Evolutionary conservation across 2,888 invertebrate genomes (phyloP).

Genomic region (Trichogramma evanescens): DNA sequence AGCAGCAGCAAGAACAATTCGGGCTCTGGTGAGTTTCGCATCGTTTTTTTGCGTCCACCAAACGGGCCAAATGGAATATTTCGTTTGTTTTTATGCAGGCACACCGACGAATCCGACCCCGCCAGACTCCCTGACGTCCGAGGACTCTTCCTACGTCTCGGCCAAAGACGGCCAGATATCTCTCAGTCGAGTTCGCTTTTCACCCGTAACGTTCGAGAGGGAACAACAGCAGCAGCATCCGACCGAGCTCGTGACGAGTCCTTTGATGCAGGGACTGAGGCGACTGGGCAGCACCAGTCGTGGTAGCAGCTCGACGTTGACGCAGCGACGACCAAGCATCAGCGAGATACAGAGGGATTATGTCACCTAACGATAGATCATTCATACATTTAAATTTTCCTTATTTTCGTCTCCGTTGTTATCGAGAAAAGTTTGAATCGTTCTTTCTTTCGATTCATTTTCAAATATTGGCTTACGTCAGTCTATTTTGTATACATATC

Average conservation of each 20-base stretch:
- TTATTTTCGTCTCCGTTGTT: neutral
- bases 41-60: neutral
- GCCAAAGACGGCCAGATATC: constrained; percentile 68
- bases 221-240: constrained; percentile 48
- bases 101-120: constrained; percentile 81
- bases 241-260: constrained; percentile 48
- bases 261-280: constrained; percentile 47
- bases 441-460: neutral
- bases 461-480: too few relatives aligned
- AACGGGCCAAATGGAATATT: neutral
- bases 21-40: constrained; percentile 48
- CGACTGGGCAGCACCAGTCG: constrained; percentile 45
- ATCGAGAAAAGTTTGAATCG: neutral
- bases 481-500: too few relatives aligned
- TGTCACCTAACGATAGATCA: too few relatives aligned
- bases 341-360: neutral
- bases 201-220: constrained; percentile 41
- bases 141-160: constrained; percentile 83
- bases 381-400: too few relatives aligned
- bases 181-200: constrained; percentile 41
- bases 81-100: constrained; percentile 26
- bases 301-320: constrained; percentile 28
- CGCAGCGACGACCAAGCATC: neutral
- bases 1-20: constrained; percentile 55
- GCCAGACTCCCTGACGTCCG: constrained; percentile 77